Conservation (phyloP, 2,113 vertebrate species). For the Chaenogobius annularis region DNA sequence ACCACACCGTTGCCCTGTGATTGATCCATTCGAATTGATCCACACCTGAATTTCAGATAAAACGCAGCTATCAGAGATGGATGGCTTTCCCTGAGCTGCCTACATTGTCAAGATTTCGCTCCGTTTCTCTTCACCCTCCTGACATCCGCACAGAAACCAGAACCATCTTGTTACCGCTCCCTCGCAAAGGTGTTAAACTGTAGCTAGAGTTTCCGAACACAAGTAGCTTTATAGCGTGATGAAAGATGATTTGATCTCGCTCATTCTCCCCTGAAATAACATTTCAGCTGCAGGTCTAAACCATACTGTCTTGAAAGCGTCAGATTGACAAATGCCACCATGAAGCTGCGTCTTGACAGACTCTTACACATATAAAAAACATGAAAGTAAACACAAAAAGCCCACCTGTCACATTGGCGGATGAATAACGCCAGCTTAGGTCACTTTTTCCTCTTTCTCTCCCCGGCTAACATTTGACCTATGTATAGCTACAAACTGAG, state of each 20-base stretch:
- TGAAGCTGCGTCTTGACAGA: conserved; percentile 26
- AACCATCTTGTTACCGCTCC: background rate
- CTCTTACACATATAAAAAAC: conserved; percentile 43
- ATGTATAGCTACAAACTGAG: conserved; percentile 46
- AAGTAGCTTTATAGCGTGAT: conserved; percentile 2
- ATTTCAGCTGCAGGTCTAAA: conserved; percentile 40
- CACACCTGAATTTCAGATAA: no score
- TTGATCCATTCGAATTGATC: no score
- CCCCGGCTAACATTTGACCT: conserved; percentile 57
- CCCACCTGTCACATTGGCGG: conserved; percentile 54
- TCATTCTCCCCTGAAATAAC: conserved; percentile 39
- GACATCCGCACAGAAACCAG: background rate
- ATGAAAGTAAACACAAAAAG: conserved; percentile 38
- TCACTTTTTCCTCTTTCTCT: conserved; percentile 46
- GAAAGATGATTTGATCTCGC: conserved; percentile 30
- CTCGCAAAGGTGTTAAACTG: background rate
- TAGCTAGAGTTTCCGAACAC: background rate
- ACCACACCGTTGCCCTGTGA: no score
- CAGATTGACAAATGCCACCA: conserved; percentile 44
- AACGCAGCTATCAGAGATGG: no score
- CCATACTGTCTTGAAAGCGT: conserved; percentile 31
- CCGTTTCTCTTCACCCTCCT: background rate
- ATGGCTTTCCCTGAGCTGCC: no score
- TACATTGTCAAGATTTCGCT: no score
- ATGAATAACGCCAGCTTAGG: conserved; percentile 48